These are phyloP conservation scores for Drosophila rufa DNA, from an alignment of 1,140 invertebrate genomes.

Conservation along the genomic window DNA sequence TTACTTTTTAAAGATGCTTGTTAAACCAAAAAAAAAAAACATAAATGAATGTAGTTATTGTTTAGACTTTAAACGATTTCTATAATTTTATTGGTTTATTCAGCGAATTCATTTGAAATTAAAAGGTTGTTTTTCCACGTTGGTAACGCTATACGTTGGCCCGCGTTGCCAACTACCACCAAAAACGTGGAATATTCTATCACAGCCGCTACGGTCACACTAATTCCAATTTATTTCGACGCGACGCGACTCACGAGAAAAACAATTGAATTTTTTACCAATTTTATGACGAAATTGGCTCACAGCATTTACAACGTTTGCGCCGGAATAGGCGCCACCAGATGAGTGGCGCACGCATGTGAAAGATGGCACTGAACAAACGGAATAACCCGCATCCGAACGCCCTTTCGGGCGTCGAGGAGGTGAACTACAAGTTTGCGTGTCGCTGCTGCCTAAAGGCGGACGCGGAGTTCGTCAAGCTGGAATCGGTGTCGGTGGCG, in stretches of 20 bases:
- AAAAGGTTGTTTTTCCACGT: too few relatives aligned
- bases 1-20: too few relatives aligned
- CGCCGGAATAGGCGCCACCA: conserved; percentile 10
- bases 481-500: conserved; percentile 54
- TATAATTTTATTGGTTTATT: too few relatives aligned
- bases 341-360: conserved; percentile 15
- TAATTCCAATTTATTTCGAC: conserved; percentile 2
- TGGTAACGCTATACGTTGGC: background rate
- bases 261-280: conserved; percentile 6
- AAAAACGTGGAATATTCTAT: too few relatives aligned
- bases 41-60: too few relatives aligned
- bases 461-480: conserved; percentile 68
- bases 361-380: conserved; percentile 58
- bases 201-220: background rate
- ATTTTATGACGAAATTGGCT: background rate
- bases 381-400: conserved; percentile 34
- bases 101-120: too few relatives aligned
- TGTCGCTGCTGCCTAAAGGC: conserved; percentile 78
- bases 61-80: too few relatives aligned
- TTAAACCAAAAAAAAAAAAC: too few relatives aligned
- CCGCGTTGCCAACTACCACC: background rate
- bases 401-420: conserved; percentile 5
- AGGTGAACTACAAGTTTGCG: conserved; percentile 62
- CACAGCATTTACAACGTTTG: background rate
- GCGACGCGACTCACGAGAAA: conserved; percentile 17